Evolutionary conservation across 2,797 vertebrate genomes (phyloP).

Genomic region (Coregonus ussuriensis): DNA sequence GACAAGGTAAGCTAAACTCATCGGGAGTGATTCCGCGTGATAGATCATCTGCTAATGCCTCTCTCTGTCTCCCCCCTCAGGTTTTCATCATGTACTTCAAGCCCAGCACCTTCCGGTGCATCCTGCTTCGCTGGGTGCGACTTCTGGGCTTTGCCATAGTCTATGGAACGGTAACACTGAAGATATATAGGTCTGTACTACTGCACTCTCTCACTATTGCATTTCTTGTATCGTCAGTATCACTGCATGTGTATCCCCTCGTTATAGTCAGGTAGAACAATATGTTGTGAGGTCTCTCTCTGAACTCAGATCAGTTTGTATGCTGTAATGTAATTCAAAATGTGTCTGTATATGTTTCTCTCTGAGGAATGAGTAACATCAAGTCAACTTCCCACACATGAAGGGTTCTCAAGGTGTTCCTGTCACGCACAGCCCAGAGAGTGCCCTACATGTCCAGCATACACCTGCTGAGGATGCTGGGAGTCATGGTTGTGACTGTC

Average conservation of each 20-base stretch:
- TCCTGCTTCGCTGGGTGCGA: slow-evolving; percentile 93
- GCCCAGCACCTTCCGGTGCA: slow-evolving; percentile 90
- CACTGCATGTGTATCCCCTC: not conserved
- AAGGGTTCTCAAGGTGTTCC: slow-evolving; percentile 91
- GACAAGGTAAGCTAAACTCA: too few species aligned
- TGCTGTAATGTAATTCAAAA: too few species aligned
- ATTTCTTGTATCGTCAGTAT: too few species aligned
- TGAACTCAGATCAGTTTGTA: too few species aligned
- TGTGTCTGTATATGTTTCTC: not conserved
- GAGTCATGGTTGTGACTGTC: slow-evolving; percentile 85
- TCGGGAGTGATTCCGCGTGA: too few species aligned
- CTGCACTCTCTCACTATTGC: not conserved
- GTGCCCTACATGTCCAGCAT: slow-evolving; percentile 82
- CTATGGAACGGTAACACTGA: slow-evolving; percentile 91
- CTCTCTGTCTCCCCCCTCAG: slow-evolving; percentile 59
- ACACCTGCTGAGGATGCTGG: slow-evolving; percentile 82
- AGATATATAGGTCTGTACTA: slow-evolving; percentile 85
- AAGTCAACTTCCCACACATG: not conserved
- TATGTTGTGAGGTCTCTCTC: too few species aligned
- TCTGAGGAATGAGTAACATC: not conserved
- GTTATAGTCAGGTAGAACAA: too few species aligned
- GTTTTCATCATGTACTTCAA: slow-evolving; percentile 96
- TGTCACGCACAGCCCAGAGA: slow-evolving; percentile 86
- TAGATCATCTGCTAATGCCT: not conserved
- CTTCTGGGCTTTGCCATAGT: slow-evolving; percentile 89